Conservation (phyloP, 1,140 invertebrate genomes). For the Drosophila arawakana region DNA sequence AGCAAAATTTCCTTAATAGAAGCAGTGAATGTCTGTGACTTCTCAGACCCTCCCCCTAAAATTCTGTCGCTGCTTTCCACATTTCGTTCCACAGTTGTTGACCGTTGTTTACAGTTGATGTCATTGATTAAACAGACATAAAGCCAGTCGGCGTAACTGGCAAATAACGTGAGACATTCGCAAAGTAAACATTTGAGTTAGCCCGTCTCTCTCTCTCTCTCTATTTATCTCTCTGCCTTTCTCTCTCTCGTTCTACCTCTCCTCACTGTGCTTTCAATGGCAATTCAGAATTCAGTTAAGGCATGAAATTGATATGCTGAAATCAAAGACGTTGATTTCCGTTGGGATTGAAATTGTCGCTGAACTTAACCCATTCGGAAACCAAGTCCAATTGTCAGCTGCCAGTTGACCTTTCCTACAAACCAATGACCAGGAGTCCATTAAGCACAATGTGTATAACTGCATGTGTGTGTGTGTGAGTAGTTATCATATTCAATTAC, state of each 20-base stretch:
- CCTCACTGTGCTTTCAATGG: background rate
- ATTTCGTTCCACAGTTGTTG: conserved; percentile 46
- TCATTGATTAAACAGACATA: conserved; percentile 79
- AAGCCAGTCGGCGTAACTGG: conserved; percentile 47
- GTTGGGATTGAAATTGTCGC: conserved; percentile 66
- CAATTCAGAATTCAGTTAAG: conserved; percentile 42
- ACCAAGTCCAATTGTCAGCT: conserved; percentile 57
- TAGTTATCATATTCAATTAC: conserved; percentile 78
- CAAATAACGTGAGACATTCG: conserved; percentile 47
- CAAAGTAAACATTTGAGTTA: conserved; percentile 46
- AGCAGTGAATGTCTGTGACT: conserved; percentile 1
- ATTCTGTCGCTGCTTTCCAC: background rate
- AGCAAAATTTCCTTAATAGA: conserved; percentile 35
- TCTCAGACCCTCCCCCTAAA: conserved; percentile 3
- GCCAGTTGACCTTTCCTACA: conserved; percentile 59
- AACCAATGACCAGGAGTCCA: conserved; percentile 48
- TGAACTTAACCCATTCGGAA: conserved; percentile 64
- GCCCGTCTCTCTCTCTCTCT: background rate
- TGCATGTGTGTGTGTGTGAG: conserved; percentile 11
- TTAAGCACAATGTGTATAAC: conserved; percentile 6
- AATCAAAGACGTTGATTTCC: conserved; percentile 82
- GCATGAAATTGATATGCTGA: conserved; percentile 77
- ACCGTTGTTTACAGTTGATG: conserved; percentile 72
- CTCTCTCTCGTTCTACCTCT: background rate
- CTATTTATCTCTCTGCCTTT: background rate